Base-by-base conservation (phyloP, 2,888 invertebrate genomes). In the Schizaphis graminum region DNA sequence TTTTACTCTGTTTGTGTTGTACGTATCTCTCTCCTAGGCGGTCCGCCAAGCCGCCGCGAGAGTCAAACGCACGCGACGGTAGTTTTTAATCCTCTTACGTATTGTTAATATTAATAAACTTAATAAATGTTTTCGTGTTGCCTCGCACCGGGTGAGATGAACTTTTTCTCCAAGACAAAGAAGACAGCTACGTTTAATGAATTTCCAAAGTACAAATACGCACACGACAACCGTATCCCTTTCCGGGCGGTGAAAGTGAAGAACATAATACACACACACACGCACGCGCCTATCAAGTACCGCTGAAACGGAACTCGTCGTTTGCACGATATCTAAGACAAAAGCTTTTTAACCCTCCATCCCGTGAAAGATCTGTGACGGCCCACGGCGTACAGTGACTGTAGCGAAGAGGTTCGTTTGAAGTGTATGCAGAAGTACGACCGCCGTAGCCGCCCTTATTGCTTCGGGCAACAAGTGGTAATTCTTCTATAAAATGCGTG, bases 11-110 rank as follows among this genome's bases (percentile, higher is more conserved):
- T 77, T 35, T 77, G 77, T 93, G 93, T 93, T 85, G 26, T 93
- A 35, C 26, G 35, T 77, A 21, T 77, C 35, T 67, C 67, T 67
- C 16, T n/a, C 21, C 7, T 35, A 35, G 77, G 57, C 57, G 26
- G 57, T 57, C 57, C 26, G 57, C 56, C 24, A 16, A 47, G 44
- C 77, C 35, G 35, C 21, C 57, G 35, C 49, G 61, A 61, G 49
- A 93, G 89, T 90, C 93, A 90, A 77, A 93, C 26, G 35, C 93
- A 93, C 77, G 89, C 86, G 47, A 86, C 90, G 21, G 61, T 13
- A 61, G 87, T 86, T 53, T 92, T 92, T 92, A 92, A 92, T 92
- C 87, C 92, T 87, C 86, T 61, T 77, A 77, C 77, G 35, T 77
- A 35, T 77, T 77, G 35, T 77, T 77, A 77, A 77, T 77, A 77